phyloP scores from a whole-genome alignment of 1,140 invertebrate species.

The Saxidomus purpurata region DNA sequence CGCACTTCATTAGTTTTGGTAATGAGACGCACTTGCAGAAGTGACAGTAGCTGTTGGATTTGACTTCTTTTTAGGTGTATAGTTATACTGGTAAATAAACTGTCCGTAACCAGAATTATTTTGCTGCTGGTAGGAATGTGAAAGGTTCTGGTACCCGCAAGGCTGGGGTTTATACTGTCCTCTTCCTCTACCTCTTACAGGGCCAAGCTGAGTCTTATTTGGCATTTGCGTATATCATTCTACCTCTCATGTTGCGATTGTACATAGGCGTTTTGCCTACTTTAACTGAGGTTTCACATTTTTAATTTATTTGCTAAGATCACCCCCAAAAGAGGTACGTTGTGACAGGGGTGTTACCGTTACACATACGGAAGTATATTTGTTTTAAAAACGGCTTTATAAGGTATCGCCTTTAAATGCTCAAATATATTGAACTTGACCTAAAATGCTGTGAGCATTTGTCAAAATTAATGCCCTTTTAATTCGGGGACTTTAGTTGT shows the following conservation, averaged over 20 bases:
- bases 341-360: slow-evolving; percentile 6
- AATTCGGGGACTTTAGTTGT: not conserved
- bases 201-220: not conserved
- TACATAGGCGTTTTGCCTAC: not conserved
- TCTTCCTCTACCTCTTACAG: slow-evolving; percentile 4
- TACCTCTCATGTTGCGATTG: not conserved
- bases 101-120: not conserved
- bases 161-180: not conserved
- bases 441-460: slow-evolving; percentile 31
- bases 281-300: slow-evolving; percentile 1
- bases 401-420: slow-evolving; percentile 25
- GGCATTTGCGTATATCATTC: not conserved
- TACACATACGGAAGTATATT: slow-evolving; percentile 30
- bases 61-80: not conserved
- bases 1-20: no score
- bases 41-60: not conserved
- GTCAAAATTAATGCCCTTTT: not conserved
- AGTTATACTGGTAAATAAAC: not conserved
- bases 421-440: slow-evolving; percentile 44
- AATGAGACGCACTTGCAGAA: no score
- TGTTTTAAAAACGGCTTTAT: slow-evolving; percentile 34
- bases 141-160: not conserved
- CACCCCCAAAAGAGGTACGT: slow-evolving; percentile 38
- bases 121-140: not conserved
- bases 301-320: slow-evolving; percentile 52